Evolutionary conservation across 2,888 invertebrate species (phyloP), one percentile per base, ranked within the genome.

Genomic region (Pimpla rufipes): DNA sequence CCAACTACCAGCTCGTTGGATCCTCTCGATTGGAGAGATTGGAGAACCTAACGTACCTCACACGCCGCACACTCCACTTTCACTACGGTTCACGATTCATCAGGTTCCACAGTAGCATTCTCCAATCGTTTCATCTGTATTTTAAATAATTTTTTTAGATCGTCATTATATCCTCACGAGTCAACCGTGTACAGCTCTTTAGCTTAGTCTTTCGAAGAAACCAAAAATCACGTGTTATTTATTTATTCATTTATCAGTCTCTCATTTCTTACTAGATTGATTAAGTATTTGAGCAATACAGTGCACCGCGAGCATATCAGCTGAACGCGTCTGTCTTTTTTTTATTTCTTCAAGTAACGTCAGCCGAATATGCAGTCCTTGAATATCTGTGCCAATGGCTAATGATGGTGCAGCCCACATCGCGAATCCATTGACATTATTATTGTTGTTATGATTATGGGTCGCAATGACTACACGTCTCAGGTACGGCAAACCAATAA

Each of bases 241-340:
- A 47, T 50, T 64, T 71, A 40, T 59, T 79, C 57, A 67, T 52
- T 37, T 29, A 16, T 66, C 13, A 35, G 29, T 64, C 35, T 64
- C 35, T 29, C 11, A 16, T 62, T 47, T 67, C 29, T 67, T 67
- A 47, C 29, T 67, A 47, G 35, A 50, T 70, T 70, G 52, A 35
- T 70, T 80, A 42, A 37, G 55, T 18, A 29, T 11, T 16, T 52
- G 64, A 81, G 74, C 68, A 70, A 70, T 70, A 70, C 50, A 68
- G 40, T 68, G 42, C 62, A 81, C 55, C 57, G 68, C 29, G 40
- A 81, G 70, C 81, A 76, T 81, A 81, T 81, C 74, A 70, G 52
- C 42, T 50, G 42, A 55, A 70, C 21, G 18, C 52, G 10, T 29
- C 10, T 29, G 6, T 29, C 29, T 29, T 57, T 57, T 29, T 52